Evolutionary conservation across 2,113 vertebrate genomes (phyloP), one percentile per base, ranked within the genome.

Genomic region (Polypterus bichir): DNA sequence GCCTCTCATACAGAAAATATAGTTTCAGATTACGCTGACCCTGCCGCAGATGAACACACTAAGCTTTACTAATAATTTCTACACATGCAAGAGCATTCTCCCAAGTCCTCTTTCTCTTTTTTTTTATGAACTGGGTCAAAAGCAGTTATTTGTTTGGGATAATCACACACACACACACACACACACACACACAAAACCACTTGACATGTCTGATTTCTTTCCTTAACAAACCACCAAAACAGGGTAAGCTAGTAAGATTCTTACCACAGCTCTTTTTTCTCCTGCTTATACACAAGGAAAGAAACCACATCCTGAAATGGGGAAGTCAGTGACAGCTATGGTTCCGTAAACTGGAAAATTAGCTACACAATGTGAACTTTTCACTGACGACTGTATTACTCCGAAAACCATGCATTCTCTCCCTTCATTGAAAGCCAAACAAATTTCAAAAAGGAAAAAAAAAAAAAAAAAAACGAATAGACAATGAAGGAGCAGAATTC

Each of bases 351-450:
- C 77, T 85, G 83, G 83, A 87, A 85, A 84, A 83, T 79, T 64
- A 72, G 81, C 83, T 85, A 83, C 77, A 83, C 81, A 82, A 82
- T 83, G 63, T 87, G 82, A 87, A 85, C 84, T 81, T 76, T 83
- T 83, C 76, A 82, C 81, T 81, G 79, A 82, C 74, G 71, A 82
- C 73, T 77, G 62, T 69, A 71, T 69, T 66, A 73, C 73, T 79
- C 78, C 80, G 76, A 76, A 83, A 83, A 82, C 79, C 79, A 82
- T 84, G 83, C 81, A 84, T 82, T 79, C 72, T 48, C 64, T 72
- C 76, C 81, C 85, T 86, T 84, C 75, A 84, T 79, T 77, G 72
- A 77, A 74, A 71, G 75, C 79, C 77, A 80, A 75, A 69, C 71
- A 76, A 72, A 27, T 27, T 27, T 27, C 27, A 27, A 27, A 27